Evolutionary conservation across 2,113 vertebrate genomes (phyloP).

Genomic region (Anoplopoma fimbria): DNA sequence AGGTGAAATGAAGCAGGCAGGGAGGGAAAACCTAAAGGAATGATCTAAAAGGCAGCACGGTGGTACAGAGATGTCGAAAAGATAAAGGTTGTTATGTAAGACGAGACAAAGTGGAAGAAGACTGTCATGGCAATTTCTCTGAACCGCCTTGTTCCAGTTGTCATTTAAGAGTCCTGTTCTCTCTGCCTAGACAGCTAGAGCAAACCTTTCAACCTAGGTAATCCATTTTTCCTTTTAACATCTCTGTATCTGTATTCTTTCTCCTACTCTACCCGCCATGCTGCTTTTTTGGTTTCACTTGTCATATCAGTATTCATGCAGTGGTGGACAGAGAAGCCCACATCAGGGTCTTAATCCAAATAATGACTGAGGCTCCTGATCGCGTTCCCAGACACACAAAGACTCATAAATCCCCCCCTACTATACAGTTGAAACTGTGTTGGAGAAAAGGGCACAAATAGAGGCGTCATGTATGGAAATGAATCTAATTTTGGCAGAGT

Average conservation of each 20-base stretch:
- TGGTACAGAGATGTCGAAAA: constrained; percentile 4
- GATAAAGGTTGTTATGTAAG: constrained; percentile 23
- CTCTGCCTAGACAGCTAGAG: background rate
- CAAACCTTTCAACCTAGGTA: constrained; percentile 20
- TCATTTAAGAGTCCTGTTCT: constrained; percentile 18
- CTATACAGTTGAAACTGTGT: constrained; percentile 65
- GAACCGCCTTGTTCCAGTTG: constrained; percentile 25
- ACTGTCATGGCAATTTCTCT: constrained; percentile 3
- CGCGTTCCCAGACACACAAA: constrained; percentile 70
- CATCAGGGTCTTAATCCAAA: constrained; percentile 72
- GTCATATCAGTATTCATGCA: constrained; percentile 55
- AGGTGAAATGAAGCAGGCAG: constrained; percentile 41
- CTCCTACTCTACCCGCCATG: background rate
- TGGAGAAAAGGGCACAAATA: constrained; percentile 49
- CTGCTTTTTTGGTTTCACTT: constrained; percentile 31
- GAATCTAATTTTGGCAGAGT: constrained; percentile 75
- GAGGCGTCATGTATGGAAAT: constrained; percentile 64
- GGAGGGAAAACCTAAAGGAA: constrained; percentile 10
- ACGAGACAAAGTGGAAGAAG: constrained; percentile 17
- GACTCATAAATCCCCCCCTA: constrained; percentile 73
- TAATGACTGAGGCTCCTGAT: constrained; percentile 72
- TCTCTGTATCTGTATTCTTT: background rate
- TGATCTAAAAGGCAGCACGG: constrained; percentile 55
- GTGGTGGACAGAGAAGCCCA: constrained; percentile 33
- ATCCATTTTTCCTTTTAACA: constrained; percentile 19